phyloP scores from a whole-genome alignment of 2,797 vertebrate genomes.

The Anabacerthia variegaticeps region DNA sequence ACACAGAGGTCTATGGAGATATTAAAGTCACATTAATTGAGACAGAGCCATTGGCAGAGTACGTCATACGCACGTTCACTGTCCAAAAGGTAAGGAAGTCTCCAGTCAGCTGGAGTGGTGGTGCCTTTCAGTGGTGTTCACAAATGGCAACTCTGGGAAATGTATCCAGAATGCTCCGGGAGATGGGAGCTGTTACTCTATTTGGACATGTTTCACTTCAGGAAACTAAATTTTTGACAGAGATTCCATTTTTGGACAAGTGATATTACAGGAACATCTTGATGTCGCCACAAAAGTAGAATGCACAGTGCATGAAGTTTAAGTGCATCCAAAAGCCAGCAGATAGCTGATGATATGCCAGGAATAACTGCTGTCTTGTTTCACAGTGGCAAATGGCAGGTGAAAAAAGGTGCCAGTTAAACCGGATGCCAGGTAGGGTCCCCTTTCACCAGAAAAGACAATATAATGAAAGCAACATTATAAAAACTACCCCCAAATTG shows the following conservation, averaged over 20 bases:
- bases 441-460: background rate
- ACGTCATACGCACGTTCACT: constrained; percentile 95
- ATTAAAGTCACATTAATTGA: constrained; percentile 97
- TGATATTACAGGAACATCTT: constrained; percentile 17
- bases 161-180: background rate
- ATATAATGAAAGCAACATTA: background rate
- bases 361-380: background rate
- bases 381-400: background rate
- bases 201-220: background rate
- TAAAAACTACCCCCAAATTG: background rate
- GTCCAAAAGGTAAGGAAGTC: constrained; percentile 90
- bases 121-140: background rate
- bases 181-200: background rate
- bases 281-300: background rate
- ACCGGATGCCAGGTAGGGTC: background rate
- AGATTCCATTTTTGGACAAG: background rate
- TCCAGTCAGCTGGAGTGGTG: background rate
- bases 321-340: constrained; percentile 4
- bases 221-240: background rate
- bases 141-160: background rate
- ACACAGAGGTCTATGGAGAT: constrained; percentile 94
- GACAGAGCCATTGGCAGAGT: constrained; percentile 94
- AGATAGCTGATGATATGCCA: constrained; percentile 12
- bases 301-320: background rate
- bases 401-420: background rate